These are phyloP conservation scores for Selenia dentaria DNA, from an alignment of 2,888 invertebrate genomes.

Conservation along the genomic window DNA sequence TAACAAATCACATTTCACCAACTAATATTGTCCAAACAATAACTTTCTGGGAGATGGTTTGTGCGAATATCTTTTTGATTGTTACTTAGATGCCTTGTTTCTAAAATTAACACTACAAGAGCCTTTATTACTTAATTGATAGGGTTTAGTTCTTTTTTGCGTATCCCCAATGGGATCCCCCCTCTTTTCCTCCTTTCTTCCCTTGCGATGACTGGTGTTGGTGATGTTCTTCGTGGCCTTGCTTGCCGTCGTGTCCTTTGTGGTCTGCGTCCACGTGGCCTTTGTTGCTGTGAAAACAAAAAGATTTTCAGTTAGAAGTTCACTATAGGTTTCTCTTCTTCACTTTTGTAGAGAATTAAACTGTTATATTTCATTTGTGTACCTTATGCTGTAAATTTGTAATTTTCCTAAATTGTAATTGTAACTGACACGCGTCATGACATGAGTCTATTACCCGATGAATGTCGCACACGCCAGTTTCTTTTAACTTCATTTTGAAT, in stretches of 20 bases:
- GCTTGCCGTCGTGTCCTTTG: conserved; percentile 85
- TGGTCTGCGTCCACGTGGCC: conserved; percentile 87
- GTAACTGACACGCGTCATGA: too few relatives aligned
- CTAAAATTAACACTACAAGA: background rate
- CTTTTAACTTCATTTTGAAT: too few relatives aligned
- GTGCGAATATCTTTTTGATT: background rate
- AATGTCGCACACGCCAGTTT: too few relatives aligned
- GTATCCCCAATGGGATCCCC: conserved; percentile 78
- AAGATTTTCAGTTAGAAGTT: too few relatives aligned
- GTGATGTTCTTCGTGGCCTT: conserved; percentile 87
- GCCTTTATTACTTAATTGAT: conserved; percentile 3
- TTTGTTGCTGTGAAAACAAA: conserved; percentile 72
- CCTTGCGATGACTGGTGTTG: conserved; percentile 84
- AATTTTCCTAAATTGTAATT: too few relatives aligned
- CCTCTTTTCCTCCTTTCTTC: conserved; percentile 85
- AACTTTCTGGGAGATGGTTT: background rate
- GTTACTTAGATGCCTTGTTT: background rate
- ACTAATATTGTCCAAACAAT: too few relatives aligned
- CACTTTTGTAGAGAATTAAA: too few relatives aligned
- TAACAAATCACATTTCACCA: conserved; percentile 7
- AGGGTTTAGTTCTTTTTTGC: conserved; percentile 60
- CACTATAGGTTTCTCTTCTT: too few relatives aligned
- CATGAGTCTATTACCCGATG: too few relatives aligned
- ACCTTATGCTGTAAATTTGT: too few relatives aligned
- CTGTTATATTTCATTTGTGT: too few relatives aligned